Conservation (phyloP, 2,797 vertebrate species). For the Parauchenoglanis ngamensis region DNA sequence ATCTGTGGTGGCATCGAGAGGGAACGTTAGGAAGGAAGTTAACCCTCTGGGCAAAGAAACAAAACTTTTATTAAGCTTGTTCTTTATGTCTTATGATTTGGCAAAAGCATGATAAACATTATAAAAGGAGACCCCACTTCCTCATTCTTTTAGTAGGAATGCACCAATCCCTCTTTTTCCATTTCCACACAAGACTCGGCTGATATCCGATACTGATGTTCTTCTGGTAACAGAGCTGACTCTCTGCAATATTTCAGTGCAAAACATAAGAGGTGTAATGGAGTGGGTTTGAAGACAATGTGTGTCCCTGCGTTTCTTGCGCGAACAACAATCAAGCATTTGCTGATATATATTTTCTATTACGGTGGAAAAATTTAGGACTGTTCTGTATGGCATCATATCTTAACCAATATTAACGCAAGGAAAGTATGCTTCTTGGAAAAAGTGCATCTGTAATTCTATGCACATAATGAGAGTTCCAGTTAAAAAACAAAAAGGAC, state of each 20-base stretch:
- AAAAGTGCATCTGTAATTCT: not conserved
- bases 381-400: not conserved
- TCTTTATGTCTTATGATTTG: not conserved
- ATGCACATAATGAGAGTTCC: not conserved
- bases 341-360: not conserved
- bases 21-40: conserved; percentile 42
- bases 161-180: not conserved
- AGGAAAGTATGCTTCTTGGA: not conserved
- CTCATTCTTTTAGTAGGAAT: not conserved
- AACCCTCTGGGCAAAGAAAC: conserved; percentile 29
- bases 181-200: not conserved
- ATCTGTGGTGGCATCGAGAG: not conserved
- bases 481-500: not conserved
- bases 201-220: not conserved
- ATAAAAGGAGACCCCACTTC: not conserved
- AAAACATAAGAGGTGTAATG: not conserved
- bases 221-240: not conserved
- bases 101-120: not conserved
- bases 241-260: not conserved
- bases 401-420: not conserved
- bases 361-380: not conserved
- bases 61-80: conserved; percentile 1
- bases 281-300: not conserved
- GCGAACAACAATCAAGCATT: not conserved
- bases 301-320: not conserved